A percentile compares a stretch with the other conserved stretches of the same genome.
Evolutionary conservation across 1,140 invertebrate species (phyloP).

Genomic region (Diorhabda sublineata): DNA sequence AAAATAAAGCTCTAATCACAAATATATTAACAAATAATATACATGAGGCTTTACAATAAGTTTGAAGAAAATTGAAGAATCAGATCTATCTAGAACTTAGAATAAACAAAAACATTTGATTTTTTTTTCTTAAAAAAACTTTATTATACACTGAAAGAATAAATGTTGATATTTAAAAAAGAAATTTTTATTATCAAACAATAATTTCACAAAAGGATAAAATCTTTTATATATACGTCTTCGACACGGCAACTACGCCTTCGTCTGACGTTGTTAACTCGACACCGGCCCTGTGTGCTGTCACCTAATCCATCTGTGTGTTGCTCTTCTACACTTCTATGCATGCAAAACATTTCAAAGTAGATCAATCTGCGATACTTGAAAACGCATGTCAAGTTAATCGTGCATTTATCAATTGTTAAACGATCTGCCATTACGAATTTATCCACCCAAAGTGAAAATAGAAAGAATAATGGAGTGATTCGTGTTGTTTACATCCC

Average conservation of each 20-base stretch:
- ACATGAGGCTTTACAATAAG: too few relatives aligned
- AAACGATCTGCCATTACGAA: constrained; percentile 8
- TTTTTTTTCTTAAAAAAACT: too few relatives aligned
- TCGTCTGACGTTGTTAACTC: constrained; percentile 28
- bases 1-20: too few relatives aligned
- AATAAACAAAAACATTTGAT: too few relatives aligned
- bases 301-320: constrained; percentile 39
- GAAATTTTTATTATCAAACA: too few relatives aligned
- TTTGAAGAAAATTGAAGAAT: too few relatives aligned
- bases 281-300: constrained; percentile 38
- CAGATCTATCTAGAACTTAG: too few relatives aligned
- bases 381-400: constrained; percentile 38
- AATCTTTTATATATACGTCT: too few relatives aligned
- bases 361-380: constrained; percentile 47
- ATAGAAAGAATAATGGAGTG: constrained; percentile 16
- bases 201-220: too few relatives aligned
- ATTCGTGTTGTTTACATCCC: constrained; percentile 36
- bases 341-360: constrained; percentile 47
- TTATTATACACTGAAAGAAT: too few relatives aligned
- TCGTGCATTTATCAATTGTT: constrained; percentile 21
- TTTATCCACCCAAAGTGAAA: constrained; percentile 16
- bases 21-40: too few relatives aligned
- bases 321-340: constrained; percentile 37
- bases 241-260: constrained; percentile 38
- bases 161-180: too few relatives aligned